These are phyloP conservation scores for Equus przewalskii DNA, from an alignment of 2,113 vertebrate genomes.

Conservation along the genomic window DNA sequence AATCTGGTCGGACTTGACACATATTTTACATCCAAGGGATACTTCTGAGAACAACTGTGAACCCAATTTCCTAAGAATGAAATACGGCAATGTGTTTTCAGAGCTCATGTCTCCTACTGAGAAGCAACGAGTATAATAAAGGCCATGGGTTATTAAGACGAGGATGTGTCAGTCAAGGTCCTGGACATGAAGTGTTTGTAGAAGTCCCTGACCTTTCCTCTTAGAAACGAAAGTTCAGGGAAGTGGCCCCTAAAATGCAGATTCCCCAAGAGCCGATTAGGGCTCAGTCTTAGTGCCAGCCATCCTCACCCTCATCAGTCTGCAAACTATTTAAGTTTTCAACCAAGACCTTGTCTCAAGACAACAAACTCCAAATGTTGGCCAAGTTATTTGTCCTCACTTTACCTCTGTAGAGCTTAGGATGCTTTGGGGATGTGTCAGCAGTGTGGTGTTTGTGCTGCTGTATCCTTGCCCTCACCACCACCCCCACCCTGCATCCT, in stretches of 20 bases:
- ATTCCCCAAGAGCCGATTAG: background rate
- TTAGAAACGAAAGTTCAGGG: background rate
- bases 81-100: background rate
- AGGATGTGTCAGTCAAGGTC: background rate
- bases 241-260: background rate
- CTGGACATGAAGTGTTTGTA: background rate
- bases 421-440: background rate
- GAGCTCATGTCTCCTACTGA: background rate
- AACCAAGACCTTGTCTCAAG: background rate
- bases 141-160: background rate
- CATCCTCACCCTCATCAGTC: background rate
- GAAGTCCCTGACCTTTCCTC: background rate
- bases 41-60: background rate
- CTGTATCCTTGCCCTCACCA: background rate
- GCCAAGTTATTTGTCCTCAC: background rate
- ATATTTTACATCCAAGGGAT: background rate
- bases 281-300: background rate
- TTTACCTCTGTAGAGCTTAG: background rate
- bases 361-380: background rate
- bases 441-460: rapidly evolving
- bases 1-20: too few species aligned
- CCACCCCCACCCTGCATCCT: background rate
- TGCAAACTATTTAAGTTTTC: background rate
- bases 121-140: background rate
- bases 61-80: background rate